These are phyloP conservation scores for Crypturellus undulatus DNA, from an alignment of 2,113 vertebrate species.

Conservation along the genomic window DNA sequence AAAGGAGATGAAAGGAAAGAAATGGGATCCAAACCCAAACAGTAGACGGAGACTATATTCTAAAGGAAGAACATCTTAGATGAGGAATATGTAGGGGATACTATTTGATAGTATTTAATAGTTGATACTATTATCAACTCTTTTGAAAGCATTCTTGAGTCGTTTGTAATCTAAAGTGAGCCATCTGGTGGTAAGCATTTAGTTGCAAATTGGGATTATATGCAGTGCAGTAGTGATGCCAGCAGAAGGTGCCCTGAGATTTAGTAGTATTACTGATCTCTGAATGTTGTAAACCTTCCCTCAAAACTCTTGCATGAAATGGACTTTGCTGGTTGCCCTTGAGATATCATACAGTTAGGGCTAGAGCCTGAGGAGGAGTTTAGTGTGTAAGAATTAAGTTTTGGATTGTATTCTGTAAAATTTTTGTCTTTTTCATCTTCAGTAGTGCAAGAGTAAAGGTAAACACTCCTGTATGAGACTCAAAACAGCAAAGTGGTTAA, in stretches of 20 bases:
- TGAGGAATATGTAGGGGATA: neutral
- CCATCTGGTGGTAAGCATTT: fast-evolving
- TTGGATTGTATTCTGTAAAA: neutral
- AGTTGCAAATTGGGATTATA: neutral
- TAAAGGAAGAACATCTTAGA: neutral
- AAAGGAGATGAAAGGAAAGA: neutral
- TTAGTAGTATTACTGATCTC: neutral
- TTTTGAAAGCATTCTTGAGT: neutral
- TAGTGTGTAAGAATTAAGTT: neutral
- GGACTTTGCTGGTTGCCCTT: neutral
- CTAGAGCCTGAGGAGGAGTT: neutral
- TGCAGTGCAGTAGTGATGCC: fast-evolving
- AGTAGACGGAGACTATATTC: neutral
- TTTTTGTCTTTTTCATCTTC: neutral
- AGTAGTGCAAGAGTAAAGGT: neutral
- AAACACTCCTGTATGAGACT: neutral
- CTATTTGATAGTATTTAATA: too few relatives aligned
- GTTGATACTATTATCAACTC: neutral
- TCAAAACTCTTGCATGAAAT: neutral
- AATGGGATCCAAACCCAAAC: neutral
- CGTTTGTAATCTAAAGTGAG: neutral
- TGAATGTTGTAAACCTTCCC: neutral
- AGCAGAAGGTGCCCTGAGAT: neutral
- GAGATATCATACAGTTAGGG: neutral
- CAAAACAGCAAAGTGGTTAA: neutral